These are phyloP conservation scores for Macroramphosus scolopax DNA, from an alignment of 2,797 vertebrate genomes.

Conservation along the genomic window DNA sequence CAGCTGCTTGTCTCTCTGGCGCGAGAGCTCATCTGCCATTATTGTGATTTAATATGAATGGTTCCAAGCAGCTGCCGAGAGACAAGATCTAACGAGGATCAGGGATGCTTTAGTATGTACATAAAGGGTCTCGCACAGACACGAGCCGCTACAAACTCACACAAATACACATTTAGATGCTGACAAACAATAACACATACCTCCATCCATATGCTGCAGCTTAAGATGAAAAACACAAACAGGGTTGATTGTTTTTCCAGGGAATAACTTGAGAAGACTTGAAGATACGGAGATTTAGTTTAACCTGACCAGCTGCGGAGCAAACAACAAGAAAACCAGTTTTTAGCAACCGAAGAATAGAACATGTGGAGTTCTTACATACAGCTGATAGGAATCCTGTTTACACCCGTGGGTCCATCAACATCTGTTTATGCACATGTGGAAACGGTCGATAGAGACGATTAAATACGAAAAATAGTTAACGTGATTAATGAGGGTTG, in stretches of 20 bases:
- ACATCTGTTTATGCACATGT: too few relatives aligned
- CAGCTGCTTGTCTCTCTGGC: constrained; percentile 69
- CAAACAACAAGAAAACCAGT: constrained; percentile 28
- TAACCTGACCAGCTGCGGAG: constrained; percentile 28
- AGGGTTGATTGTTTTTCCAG: constrained; percentile 79
- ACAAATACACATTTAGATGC: constrained; percentile 45
- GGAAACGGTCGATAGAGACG: too few relatives aligned
- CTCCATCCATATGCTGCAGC: constrained; percentile 64
- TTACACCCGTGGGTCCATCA: too few relatives aligned
- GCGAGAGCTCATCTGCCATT: constrained; percentile 68
- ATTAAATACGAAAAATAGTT: too few relatives aligned
- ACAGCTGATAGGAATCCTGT: too few relatives aligned
- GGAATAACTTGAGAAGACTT: constrained; percentile 75
- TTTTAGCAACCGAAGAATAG: too few relatives aligned
- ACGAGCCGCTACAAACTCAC: constrained; percentile 26
- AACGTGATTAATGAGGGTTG: too few relatives aligned
- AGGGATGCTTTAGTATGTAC: constrained; percentile 74
- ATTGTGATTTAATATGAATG: constrained; percentile 78
- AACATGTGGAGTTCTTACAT: constrained; percentile 10
- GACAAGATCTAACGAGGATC: constrained; percentile 76
- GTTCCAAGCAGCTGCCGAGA: constrained; percentile 70
- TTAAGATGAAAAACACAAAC: constrained; percentile 69
- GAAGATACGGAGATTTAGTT: constrained; percentile 79
- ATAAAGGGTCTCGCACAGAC: constrained; percentile 68
- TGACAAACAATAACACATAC: constrained; percentile 51